Percentiles rank a stretch among this genome's conserved stretches.
phyloP scores from a whole-genome alignment of 2,797 vertebrate genomes.

The Eidolon dupreanum region DNA sequence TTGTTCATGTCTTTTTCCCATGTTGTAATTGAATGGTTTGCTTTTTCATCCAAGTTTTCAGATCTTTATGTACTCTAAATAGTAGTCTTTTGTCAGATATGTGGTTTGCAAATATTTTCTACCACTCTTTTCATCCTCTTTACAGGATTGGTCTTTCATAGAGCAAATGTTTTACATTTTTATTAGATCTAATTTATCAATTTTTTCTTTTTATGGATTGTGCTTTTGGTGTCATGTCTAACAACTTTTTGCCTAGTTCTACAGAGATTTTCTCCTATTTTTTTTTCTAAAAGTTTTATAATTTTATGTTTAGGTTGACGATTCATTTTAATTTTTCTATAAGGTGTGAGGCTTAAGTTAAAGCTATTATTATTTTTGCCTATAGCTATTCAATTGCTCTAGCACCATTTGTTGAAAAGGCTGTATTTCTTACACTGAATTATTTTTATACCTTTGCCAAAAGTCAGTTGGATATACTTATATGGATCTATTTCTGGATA shows the following conservation, averaged over 20 bases:
- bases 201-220: neutral
- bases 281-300: neutral
- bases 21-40: neutral
- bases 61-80: neutral
- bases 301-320: neutral
- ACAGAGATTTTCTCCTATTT: neutral
- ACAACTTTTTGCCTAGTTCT: neutral
- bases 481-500: neutral
- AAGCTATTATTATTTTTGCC: neutral
- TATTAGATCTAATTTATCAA: neutral
- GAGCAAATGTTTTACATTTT: neutral
- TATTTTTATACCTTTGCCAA: neutral
- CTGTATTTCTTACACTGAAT: neutral
- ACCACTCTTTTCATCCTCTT: neutral
- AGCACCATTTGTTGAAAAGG: neutral
- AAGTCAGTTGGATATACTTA: neutral
- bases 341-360: neutral
- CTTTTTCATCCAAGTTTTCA: neutral
- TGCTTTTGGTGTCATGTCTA: neutral
- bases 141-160: neutral
- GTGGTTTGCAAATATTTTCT: neutral
- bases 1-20: neutral
- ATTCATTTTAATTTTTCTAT: neutral
- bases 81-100: neutral
- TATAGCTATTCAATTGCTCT: neutral